Evolutionary conservation across 2,113 vertebrate genomes (phyloP).

Genomic region (Trematocara variabile): DNA sequence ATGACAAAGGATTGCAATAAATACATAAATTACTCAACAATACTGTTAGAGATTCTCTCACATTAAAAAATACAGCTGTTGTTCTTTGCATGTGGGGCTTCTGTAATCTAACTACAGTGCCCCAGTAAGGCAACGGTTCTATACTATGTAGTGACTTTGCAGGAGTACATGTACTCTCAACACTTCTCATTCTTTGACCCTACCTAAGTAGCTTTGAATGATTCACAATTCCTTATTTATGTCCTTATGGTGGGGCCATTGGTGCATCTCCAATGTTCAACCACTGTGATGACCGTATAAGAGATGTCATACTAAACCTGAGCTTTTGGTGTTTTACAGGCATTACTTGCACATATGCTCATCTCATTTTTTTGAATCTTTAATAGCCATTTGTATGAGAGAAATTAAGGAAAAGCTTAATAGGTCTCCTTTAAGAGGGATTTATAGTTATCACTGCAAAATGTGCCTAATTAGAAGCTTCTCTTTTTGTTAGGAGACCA

Average conservation of each 20-base stretch:
- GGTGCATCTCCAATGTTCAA: not conserved
- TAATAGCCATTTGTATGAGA: not conserved
- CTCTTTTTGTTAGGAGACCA: not conserved
- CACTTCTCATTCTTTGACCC: not conserved
- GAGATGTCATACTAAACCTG: not conserved
- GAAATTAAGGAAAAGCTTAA: not conserved
- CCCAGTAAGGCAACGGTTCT: not conserved
- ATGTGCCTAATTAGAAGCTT: not conserved
- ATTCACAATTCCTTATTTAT: not conserved
- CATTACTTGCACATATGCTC: not conserved
- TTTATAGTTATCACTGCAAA: not conserved
- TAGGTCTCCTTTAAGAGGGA: not conserved
- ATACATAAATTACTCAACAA: not conserved
- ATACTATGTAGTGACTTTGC: not conserved
- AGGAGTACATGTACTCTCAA: not conserved
- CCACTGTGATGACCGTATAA: not conserved
- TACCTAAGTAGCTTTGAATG: not conserved
- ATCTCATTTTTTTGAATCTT: not conserved
- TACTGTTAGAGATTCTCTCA: not conserved
- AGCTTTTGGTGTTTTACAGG: not conserved
- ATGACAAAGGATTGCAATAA: not conserved
- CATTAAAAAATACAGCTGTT: not conserved
- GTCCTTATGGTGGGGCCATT: not conserved
- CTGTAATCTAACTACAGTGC: not conserved
- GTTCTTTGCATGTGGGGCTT: not conserved